phyloP scores from a whole-genome alignment of 2,113 vertebrate species.

The Scomber scombrus region DNA sequence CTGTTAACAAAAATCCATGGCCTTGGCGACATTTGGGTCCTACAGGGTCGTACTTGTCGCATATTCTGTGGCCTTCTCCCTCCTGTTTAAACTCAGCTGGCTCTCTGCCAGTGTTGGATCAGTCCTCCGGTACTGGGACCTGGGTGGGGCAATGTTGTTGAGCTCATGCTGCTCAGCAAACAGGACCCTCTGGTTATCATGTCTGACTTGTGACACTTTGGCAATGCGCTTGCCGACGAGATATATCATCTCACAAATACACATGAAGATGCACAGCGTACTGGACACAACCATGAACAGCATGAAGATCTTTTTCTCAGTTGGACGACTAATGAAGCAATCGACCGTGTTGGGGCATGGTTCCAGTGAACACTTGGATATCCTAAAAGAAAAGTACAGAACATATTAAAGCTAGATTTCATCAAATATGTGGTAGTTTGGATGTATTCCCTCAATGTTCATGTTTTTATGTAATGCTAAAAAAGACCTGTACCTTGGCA shows the following conservation, averaged over 20 bases:
- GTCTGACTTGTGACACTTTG: slow-evolving; percentile 49
- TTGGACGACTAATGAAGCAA: slow-evolving; percentile 93
- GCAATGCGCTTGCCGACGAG: slow-evolving; percentile 87
- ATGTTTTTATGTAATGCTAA: no score
- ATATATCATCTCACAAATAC: slow-evolving; percentile 89
- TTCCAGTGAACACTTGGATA: slow-evolving; percentile 87
- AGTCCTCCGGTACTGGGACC: slow-evolving; percentile 48
- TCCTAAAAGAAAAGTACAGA: slow-evolving; percentile 20
- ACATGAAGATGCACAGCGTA: slow-evolving; percentile 89
- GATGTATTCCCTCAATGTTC: no score
- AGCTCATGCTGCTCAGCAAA: slow-evolving; percentile 71
- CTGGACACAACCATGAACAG: slow-evolving; percentile 92
- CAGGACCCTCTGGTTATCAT: slow-evolving; percentile 49
- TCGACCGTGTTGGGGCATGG: slow-evolving; percentile 89
- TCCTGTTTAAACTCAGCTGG: slow-evolving; percentile 53
- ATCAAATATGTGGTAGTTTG: no score
- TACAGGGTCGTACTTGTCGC: slow-evolving; percentile 57
- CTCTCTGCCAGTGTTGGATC: slow-evolving; percentile 68
- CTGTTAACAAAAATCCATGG: neutral
- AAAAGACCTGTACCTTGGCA: slow-evolving; percentile 81
- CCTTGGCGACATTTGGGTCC: neutral
- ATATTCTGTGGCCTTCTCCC: slow-evolving; percentile 32
- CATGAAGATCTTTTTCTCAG: slow-evolving; percentile 97
- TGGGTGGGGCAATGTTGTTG: slow-evolving; percentile 35
- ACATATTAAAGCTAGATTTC: neutral